Conservation (phyloP, 2,888 invertebrate species). For the Latrodectus hesperus region DNA sequence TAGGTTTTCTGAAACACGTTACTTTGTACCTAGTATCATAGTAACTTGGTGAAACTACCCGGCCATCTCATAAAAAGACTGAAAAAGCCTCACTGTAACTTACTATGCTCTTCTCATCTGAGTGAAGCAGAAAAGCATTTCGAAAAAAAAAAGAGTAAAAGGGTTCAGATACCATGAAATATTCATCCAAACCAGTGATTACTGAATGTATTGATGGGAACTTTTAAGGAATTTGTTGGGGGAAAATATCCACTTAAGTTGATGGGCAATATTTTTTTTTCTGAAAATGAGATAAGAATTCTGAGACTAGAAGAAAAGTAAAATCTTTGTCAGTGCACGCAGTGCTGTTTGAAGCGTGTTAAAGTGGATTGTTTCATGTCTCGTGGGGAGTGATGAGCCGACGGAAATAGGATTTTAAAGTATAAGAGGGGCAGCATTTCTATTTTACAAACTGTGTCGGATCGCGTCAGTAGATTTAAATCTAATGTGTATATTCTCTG, state of each 20-base stretch:
- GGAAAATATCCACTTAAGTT: constrained; percentile 58
- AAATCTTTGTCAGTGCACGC: constrained; percentile 44
- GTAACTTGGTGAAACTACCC: no score
- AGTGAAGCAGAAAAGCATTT: no score
- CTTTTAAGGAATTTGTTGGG: constrained; percentile 50
- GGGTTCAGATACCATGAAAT: constrained; percentile 55
- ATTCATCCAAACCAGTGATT: constrained; percentile 59
- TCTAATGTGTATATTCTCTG: not conserved
- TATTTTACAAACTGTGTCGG: not conserved
- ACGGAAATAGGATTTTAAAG: constrained; percentile 31
- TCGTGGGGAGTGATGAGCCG: constrained; percentile 37
- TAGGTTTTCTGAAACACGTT: no score
- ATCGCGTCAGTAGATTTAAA: not conserved
- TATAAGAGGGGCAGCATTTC: not conserved
- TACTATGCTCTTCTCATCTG: no score
- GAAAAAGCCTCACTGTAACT: no score
- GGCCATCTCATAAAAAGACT: no score
- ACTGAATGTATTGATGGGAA: constrained; percentile 36
- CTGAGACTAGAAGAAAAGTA: not conserved
- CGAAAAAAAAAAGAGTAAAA: constrained; percentile 6
- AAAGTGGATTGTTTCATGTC: not conserved
- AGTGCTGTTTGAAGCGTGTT: not conserved
- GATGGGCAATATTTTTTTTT: constrained; percentile 54
- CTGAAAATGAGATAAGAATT: constrained; percentile 28
- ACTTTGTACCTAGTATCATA: no score